These are phyloP conservation scores for Erythrocebus patas DNA, from an alignment of 2,113 vertebrate genomes.

Conservation along the genomic window DNA sequence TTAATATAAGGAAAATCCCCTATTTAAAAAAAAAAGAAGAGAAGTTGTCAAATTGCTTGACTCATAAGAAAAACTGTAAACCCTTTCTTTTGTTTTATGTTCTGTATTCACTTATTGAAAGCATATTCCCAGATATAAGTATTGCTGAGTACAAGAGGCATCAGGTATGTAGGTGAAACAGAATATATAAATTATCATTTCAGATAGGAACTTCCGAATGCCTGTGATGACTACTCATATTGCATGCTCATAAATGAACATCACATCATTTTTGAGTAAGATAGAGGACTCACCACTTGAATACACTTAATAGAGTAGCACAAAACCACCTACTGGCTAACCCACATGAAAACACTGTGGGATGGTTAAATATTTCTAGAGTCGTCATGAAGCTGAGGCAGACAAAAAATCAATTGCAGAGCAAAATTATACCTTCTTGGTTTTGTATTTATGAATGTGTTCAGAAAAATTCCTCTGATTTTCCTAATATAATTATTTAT, in stretches of 20 bases:
- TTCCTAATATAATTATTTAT: not conserved
- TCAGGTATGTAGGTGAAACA: not conserved
- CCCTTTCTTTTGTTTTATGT: not conserved
- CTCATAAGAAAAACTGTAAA: not conserved
- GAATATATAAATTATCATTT: not conserved
- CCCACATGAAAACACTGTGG: not conserved
- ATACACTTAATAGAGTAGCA: not conserved
- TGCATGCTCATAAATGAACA: not conserved
- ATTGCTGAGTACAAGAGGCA: not conserved
- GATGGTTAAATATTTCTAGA: slow-evolving; percentile 13
- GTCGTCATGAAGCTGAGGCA: not conserved
- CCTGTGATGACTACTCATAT: not conserved
- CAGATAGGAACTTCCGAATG: not conserved
- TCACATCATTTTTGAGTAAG: not conserved
- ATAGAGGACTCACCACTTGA: not conserved
- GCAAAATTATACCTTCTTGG: not conserved
- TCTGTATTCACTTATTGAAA: not conserved
- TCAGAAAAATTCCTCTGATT: not conserved
- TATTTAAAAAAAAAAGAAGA: not conserved
- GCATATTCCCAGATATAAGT: not conserved
- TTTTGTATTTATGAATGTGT: not conserved
- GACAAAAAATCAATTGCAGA: not conserved
- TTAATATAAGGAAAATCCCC: not conserved
- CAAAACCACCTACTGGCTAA: not conserved
- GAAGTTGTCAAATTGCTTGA: not conserved